Percentiles rank a stretch among this genome's conserved stretches.
Conservation (phyloP, 2,113 vertebrate species). For the Euleptes europaea region DNA sequence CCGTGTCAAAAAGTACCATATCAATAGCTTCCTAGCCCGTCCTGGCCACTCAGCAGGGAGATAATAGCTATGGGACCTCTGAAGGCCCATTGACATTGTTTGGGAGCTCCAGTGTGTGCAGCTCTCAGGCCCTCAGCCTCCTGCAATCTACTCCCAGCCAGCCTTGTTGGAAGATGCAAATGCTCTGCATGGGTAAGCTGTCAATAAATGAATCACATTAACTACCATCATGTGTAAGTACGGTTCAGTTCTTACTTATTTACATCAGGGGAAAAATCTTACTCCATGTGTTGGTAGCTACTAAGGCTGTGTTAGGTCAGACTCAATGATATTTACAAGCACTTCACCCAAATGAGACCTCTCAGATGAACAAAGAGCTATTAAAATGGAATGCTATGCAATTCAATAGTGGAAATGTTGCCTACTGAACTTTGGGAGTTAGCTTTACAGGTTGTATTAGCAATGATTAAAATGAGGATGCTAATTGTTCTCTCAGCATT, state of each 20-base stretch:
- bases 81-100: not conserved
- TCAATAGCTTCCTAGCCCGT: not conserved
- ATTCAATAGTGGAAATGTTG: not conserved
- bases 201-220: constrained; percentile 20
- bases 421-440: not conserved
- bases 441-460: not conserved
- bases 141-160: not conserved
- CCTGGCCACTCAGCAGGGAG: not conserved
- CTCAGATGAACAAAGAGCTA: not conserved
- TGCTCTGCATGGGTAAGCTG: not conserved
- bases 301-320: not conserved
- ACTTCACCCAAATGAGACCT: not conserved
- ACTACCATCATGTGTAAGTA: not conserved
- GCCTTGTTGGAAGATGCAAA: not conserved
- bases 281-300: not conserved
- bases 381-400: not conserved
- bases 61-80: not conserved
- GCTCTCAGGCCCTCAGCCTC: not conserved
- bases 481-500: not conserved
- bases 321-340: constrained; percentile 4
- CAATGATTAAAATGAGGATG: constrained; percentile 4
- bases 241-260: constrained; percentile 8
- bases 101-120: not conserved
- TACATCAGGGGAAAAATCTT: not conserved
- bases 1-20: not conserved